Evolutionary conservation across 2,888 invertebrate genomes (phyloP), one percentile per base, ranked within the genome.

Genomic region (Halictus ligatus): DNA sequence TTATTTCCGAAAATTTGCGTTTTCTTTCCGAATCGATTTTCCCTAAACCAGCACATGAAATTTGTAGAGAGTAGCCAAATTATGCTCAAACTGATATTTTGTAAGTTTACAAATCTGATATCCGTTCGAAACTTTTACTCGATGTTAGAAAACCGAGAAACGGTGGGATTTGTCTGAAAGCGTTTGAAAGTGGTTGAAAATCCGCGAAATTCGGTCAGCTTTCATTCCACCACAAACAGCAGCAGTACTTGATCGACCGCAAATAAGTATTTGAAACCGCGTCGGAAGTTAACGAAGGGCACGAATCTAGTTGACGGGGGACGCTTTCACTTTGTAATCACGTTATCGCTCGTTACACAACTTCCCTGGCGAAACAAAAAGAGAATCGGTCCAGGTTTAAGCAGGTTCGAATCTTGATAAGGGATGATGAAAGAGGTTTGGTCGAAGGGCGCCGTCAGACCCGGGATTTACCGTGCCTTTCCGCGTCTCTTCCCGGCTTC

Each of bases 201-300:
- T 64, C 29, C 15, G 60, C 13, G 29, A 25, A 29, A 64, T 29
- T 29, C 50, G 48, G 29, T 15, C 29, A 76, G 43, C 13, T 46
- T 83, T 50, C 29, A 48, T 13, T 43, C 71, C 18, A 2, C 43
- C 50, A 35, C 48, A 29, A 48, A n/a, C 58, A 80, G 29, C 43
- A 4, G 29, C 21, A 48, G n/a, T 18, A 64, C 29, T 60, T 75
- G 81, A 81, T 81, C 75, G 75, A 48, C 40, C 75, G 81, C 35
- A 43, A 71, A 71, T 83, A 83, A 83, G 60, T 60, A 74, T 75
- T 15, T 4, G 73, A 75, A 46, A 58, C 21, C 21, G 71, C 58
- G 35, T 21, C 71, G n/a, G 40, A n/a, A 60, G 48, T 81, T 81
- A 81, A 81, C 50, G 73, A 73, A 81, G 50, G 43, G 60, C 67